Evolutionary conservation across 1,140 invertebrate species (phyloP), one percentile per base, ranked within the genome.

Genomic region (Macrostomum lignano): DNA sequence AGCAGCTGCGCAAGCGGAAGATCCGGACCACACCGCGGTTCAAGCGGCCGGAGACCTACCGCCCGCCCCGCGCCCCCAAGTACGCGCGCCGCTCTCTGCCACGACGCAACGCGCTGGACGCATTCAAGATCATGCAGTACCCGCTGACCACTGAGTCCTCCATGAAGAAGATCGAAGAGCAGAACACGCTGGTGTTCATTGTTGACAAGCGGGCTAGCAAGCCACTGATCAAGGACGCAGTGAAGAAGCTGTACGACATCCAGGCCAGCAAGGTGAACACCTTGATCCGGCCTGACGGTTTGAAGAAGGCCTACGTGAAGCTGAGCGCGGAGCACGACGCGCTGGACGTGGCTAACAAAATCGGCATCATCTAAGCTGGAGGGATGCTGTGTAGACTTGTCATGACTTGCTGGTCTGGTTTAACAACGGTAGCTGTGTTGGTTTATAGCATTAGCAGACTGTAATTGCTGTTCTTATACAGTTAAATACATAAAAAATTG

Each of bases 81-180:
- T 96, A 88, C 51, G 75, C 78, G 9, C 7, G 31, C 5, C 25
- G 11, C 6, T 7, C 7, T n/a, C 10, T 19, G 11, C 9, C 31
- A 6, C 20, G 15, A 24, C 4, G 17, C 4, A 32, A 15, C 25
- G 25, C 20, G 14, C 7, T 32, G 9, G 31, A 32, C 25, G 31
- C 9, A 6, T 32, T 24, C 31, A 9, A 19, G 14, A 84, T 94
- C 49, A 84, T 98, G 43, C 94, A 94, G 59, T 88, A 72, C 52
- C 88, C 91, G 13, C 63, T 98, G 51, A 96, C 88, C 15, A 96
- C 88, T 55, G 91, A 98, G 68, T 82, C 86, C 11, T 84, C 88
- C 7, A 98, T 98, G 91, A 98, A 98, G 60, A 98, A 96, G 56
- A 98, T 98, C 61, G 91, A 98, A 63, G 91, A 98, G 48, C 91